Evolutionary conservation across 2,888 invertebrate species (phyloP), one percentile per base, ranked within the genome.

Genomic region (Hirtodrosophila cameraria): DNA sequence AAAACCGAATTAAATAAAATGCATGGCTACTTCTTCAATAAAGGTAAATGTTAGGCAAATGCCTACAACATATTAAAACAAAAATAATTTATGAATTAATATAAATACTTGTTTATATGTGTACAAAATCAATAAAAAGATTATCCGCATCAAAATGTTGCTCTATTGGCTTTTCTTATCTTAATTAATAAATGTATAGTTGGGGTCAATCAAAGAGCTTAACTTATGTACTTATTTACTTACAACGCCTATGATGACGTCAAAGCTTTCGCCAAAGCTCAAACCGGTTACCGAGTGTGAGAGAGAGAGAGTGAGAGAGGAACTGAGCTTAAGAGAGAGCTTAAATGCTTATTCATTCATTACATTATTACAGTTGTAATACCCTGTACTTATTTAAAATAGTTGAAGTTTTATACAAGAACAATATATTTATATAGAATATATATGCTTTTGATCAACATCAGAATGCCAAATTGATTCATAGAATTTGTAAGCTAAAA

Each of bases 61-160:
- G 43, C 36, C 28, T n/a, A n/a, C n/a, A n/a, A 64, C 18, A 28
- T 12, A 30, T 13, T n/a, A 46, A 36, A 64, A 23, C 15, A 35
- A 50, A 30, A 66, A 57, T 25, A 42, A 46, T 39, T 42, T 42
- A 71, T 42, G 30, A 18, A 45, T 30, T 27, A 43, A 30, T 27
- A 52, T 64, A 35, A 55, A 39, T 60, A 70, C 35, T 52, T 55
- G 54, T 59, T 49, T 59, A 55, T 48, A 38, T 60, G 74, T 67
- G 74, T 73, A 73, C 49, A 59, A 54, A 59, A 54, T 36, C 31
- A 74, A 60, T 70, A 61, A 70, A 70, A 16, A 30, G 38, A 48
- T 60, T 31, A 60, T 49, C 36, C 43, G 42, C 35, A 65, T 25
- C 42, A 45, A 55, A 36, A 11, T 12, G 8, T 35, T 43, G 23